A percentile compares a stretch with the other conserved stretches of the same genome.
Evolutionary conservation across 2,888 invertebrate species (phyloP).

Genomic region (Dryobota labecula): DNA sequence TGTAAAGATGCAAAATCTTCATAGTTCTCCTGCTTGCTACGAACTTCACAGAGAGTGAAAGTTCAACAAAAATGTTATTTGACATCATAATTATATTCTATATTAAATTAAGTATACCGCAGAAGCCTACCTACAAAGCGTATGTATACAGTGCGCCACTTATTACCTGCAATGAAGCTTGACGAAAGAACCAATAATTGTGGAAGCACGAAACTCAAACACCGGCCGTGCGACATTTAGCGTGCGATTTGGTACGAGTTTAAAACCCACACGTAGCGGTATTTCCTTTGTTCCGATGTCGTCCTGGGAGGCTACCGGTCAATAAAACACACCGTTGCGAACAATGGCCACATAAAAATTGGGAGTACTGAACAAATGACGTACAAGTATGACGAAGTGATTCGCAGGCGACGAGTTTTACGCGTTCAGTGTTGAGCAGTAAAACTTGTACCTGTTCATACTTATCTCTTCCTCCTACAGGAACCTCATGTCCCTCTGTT

Average conservation of each 20-base stretch:
- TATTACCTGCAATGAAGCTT: conserved; percentile 76
- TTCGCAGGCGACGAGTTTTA: conserved; percentile 56
- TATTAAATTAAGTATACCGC: conserved; percentile 17
- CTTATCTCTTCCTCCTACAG: not conserved
- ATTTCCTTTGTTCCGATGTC: conserved; percentile 75
- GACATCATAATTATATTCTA: conserved; percentile 1
- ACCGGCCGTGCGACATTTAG: conserved; percentile 62
- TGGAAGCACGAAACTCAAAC: conserved; percentile 76
- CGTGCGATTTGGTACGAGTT: conserved; percentile 66
- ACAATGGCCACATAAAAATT: conserved; percentile 82
- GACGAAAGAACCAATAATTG: conserved; percentile 79
- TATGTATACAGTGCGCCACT: conserved; percentile 57
- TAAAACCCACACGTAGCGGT: conserved; percentile 71
- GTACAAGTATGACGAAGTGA: conserved; percentile 61
- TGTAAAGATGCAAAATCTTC: no score
- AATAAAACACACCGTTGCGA: conserved; percentile 76
- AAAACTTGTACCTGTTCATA: conserved; percentile 6
- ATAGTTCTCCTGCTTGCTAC: not conserved
- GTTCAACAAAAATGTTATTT: conserved; percentile 26
- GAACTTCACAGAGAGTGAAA: conserved; percentile 31
- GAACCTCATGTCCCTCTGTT: no score
- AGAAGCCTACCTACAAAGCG: conserved; percentile 16
- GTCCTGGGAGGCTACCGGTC: conserved; percentile 78
- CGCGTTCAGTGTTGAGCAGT: conserved; percentile 17
- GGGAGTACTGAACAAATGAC: conserved; percentile 63